A percentile compares a stretch with the other conserved stretches of the same genome.
Conservation (phyloP, 2,113 vertebrate genomes). For the Abramis brama region DNA sequence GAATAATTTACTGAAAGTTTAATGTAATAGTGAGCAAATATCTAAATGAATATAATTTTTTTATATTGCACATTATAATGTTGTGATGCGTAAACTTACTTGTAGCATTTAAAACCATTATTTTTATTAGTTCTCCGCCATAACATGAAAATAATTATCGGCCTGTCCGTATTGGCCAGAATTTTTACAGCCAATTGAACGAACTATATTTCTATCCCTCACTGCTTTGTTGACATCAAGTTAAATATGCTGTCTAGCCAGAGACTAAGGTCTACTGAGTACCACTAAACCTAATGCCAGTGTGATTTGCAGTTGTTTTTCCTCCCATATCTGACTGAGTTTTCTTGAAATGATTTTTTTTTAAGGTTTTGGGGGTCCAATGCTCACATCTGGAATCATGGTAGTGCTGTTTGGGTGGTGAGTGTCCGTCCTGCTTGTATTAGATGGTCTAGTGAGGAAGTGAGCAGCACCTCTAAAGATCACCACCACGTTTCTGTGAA, state of each 20-base stretch:
- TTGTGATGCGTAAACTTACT: background rate
- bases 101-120: background rate
- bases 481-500: conserved; percentile 56
- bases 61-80: background rate
- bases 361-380: background rate
- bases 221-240: no score
- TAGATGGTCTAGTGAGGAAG: conserved; percentile 57
- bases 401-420: background rate
- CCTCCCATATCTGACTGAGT: background rate
- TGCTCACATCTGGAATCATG: background rate
- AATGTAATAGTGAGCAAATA: background rate
- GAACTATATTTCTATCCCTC: no score
- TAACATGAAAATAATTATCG: no score
- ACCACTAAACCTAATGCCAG: no score
- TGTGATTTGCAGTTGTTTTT: background rate
- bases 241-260: no score
- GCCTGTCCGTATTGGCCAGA: no score
- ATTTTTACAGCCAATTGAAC: no score
- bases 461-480: conserved; percentile 58
- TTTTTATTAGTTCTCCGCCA: no score
- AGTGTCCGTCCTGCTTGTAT: background rate
- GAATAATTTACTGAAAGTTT: background rate
- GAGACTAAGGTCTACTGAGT: no score
- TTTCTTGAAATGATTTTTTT: background rate
- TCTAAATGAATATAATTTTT: background rate